phyloP scores from a whole-genome alignment of 1,140 invertebrate genomes.

The Drosophila kepulauana region DNA sequence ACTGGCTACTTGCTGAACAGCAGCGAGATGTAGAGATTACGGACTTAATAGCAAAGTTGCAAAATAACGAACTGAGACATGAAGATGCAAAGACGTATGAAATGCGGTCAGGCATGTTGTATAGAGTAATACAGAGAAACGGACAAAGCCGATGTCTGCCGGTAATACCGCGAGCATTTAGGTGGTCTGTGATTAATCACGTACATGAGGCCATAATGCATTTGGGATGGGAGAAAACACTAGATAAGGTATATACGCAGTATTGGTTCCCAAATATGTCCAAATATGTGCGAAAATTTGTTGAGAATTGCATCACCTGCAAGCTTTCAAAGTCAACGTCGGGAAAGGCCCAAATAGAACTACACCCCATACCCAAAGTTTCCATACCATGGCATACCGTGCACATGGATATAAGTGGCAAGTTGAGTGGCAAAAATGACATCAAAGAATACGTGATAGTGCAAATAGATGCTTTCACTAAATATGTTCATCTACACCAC shows the following conservation, averaged over 20 bases:
- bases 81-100: not conserved
- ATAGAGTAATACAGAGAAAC: not conserved
- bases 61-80: conserved; percentile 2
- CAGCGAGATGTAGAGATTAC: not conserved
- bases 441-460: not conserved
- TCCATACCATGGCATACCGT: conserved; percentile 10
- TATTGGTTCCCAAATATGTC: too few relatives aligned
- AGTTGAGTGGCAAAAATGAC: too few relatives aligned
- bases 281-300: too few relatives aligned
- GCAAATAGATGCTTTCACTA: too few relatives aligned
- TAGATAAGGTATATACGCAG: not conserved
- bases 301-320: not conserved
- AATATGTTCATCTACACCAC: too few relatives aligned
- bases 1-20: not conserved
- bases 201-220: not conserved
- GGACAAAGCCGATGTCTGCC: not conserved
- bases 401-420: not conserved
- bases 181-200: too few relatives aligned
- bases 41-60: not conserved
- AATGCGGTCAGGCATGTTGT: not conserved
- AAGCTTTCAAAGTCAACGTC: conserved; percentile 13
- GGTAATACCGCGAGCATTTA: not conserved
- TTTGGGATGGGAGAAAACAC: not conserved
- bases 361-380: conserved; percentile 19
- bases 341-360: conserved; percentile 16